Base-by-base conservation (phyloP, 2,888 invertebrate genomes). In the Amphipyra tragopoginis region DNA sequence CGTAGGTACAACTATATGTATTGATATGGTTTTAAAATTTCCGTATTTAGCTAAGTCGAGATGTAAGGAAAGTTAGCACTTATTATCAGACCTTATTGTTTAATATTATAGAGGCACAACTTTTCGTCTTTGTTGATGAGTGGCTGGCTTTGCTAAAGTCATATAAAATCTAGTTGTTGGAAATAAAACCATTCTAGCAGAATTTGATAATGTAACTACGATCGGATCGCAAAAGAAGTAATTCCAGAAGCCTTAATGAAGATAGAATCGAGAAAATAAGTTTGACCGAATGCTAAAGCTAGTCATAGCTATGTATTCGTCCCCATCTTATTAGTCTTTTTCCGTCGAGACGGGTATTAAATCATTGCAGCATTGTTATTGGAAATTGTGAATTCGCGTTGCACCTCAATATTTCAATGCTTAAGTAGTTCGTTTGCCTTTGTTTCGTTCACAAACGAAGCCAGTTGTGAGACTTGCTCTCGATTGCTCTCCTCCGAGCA, bases 351-450 rank as follows among this genome's bases (percentile, higher is more conserved):
- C 52, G 45, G 50, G 58, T 57, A 72, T 69, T 80, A 54, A 66
- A 51, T 75, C 53, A 61, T 62, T 51, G 52, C 33, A 54, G 45
- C 53, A 42, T 75, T 67, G 53, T 86, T 87, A 86, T 85, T 80
- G 82, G 80, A 82, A 86, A 86, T 87, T 86, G 81, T 82, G 85
- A 87, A 82, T 82, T 76, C 78, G 59, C 79, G 61, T 80, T 82
- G 62, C 57, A 64, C 62, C 53, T 82, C 86, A 83, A 88, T 87
- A 86, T 84, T 86, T 82, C 83, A 81, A 81, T 81, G 70, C 74
- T 82, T 86, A 88, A 87, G 88, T 86, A 89, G 87, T 88, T 89
- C 79, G 81, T 86, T 86, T 82, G 84, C 78, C 84, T 88, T 88
- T 90, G 87, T 89, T 88, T 85, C 79, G 71, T 72, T 84, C 79